Conservation (phyloP, 1,140 invertebrate genomes). For the Saccostrea cuccullata region DNA sequence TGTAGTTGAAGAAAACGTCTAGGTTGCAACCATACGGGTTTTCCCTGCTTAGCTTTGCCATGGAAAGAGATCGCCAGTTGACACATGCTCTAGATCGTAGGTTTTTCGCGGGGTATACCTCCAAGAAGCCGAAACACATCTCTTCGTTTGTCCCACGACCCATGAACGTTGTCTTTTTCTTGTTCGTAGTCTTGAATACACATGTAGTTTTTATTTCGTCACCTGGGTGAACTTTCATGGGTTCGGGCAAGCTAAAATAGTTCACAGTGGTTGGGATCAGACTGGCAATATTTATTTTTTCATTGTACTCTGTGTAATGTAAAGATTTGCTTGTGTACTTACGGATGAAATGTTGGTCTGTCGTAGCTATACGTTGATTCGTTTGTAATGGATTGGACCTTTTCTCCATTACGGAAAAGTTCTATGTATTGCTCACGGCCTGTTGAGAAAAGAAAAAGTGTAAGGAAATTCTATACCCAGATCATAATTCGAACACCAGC, state of each 20-base stretch:
- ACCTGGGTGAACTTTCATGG: conserved; percentile 54
- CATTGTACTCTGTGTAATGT: neutral
- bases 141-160: conserved; percentile 60
- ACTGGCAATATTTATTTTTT: too few species aligned
- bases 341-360: conserved; percentile 55
- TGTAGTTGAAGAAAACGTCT: neutral
- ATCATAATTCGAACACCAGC: neutral
- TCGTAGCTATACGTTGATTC: conserved; percentile 57
- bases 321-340: conserved; percentile 27
- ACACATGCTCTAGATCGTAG: conserved; percentile 28
- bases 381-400: conserved; percentile 53
- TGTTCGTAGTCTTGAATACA: conserved; percentile 52
- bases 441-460: conserved; percentile 5
- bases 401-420: conserved; percentile 51
- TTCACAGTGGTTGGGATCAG: neutral
- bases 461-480: neutral
- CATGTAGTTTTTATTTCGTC: conserved; percentile 59
- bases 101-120: conserved; percentile 50
- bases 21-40: conserved; percentile 23
- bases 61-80: conserved; percentile 32
- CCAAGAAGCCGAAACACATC: conserved; percentile 64
- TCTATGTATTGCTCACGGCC: conserved; percentile 52
- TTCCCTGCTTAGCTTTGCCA: neutral
- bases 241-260: conserved; percentile 42
- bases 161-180: conserved; percentile 33